A percentile compares a stretch with the other conserved stretches of the same genome.
Conservation (phyloP, 2,113 vertebrate species). For the Tetraodon nigroviridis region DNA sequence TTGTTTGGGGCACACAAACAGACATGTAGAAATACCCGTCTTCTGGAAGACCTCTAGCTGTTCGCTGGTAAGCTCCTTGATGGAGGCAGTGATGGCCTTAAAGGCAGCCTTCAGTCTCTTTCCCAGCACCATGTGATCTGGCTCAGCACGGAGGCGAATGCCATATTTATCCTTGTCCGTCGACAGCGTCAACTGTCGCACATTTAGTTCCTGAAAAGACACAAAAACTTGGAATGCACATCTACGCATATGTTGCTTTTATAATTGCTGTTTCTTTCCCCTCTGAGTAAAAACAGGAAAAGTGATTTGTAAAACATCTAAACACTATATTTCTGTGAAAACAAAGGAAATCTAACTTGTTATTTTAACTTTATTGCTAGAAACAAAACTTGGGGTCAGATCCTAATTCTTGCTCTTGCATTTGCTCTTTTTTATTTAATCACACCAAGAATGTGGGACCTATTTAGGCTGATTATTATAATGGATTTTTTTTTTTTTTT, state of each 20-base stretch:
- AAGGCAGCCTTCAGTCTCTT: conserved; percentile 92
- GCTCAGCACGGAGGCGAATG: conserved; percentile 87
- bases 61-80: conserved; percentile 86
- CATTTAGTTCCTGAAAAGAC: conserved; percentile 85
- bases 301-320: not conserved
- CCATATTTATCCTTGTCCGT: conserved; percentile 89
- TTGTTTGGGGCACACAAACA: not conserved
- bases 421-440: too few species aligned
- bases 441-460: too few species aligned
- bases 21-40: conserved; percentile 68
- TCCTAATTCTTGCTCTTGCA: too few species aligned
- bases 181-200: conserved; percentile 87
- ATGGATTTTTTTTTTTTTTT: too few species aligned
- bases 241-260: not conserved
- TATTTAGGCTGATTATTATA: too few species aligned
- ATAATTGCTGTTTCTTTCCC: too few species aligned
- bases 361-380: too few species aligned
- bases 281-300: not conserved
- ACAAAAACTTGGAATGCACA: not conserved
- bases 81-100: conserved; percentile 81
- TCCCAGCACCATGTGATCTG: conserved; percentile 95
- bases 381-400: too few species aligned
- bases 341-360: not conserved
- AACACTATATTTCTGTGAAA: not conserved
- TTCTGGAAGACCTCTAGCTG: conserved; percentile 90